phyloP scores from a whole-genome alignment of 1,140 invertebrate species.

The Acromyrmex heyeri region DNA sequence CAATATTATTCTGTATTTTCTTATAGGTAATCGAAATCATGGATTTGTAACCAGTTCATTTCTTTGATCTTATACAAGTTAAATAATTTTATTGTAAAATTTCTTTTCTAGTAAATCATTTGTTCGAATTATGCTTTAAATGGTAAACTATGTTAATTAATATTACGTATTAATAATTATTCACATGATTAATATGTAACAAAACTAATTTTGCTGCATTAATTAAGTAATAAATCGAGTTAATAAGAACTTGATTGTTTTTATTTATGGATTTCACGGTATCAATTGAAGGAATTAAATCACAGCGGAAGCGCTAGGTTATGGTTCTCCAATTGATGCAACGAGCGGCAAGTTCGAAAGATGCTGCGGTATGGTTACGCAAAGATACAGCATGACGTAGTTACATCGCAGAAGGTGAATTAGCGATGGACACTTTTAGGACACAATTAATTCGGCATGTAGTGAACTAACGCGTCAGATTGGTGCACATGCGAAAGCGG shows the following conservation, averaged over 20 bases:
- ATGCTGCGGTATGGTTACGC: background rate
- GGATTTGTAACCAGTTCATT: background rate
- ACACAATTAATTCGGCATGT: conserved; percentile 67
- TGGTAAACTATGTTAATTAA: background rate
- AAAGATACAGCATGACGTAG: conserved; percentile 9
- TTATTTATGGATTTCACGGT: background rate
- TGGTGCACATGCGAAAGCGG: conserved; percentile 71
- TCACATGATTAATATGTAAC: background rate
- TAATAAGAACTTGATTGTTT: background rate
- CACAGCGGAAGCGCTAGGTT: conserved; percentile 39
- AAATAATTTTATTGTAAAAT: background rate
- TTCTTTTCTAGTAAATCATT: background rate
- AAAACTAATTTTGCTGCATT: background rate
- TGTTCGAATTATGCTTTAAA: background rate
- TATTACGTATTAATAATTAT: background rate
- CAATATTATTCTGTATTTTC: background rate
- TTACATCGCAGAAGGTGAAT: conserved; percentile 54
- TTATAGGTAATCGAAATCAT: background rate
- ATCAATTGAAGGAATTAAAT: conserved; percentile 47
- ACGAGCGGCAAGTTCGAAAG: conserved; percentile 42
- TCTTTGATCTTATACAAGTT: background rate
- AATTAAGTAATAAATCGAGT: background rate
- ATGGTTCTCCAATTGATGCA: conserved; percentile 1
- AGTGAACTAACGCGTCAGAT: conserved; percentile 26
- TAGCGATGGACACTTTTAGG: conserved; percentile 75